phyloP scores from a whole-genome alignment of 2,888 invertebrate genomes.

The Camponotus fellah region DNA sequence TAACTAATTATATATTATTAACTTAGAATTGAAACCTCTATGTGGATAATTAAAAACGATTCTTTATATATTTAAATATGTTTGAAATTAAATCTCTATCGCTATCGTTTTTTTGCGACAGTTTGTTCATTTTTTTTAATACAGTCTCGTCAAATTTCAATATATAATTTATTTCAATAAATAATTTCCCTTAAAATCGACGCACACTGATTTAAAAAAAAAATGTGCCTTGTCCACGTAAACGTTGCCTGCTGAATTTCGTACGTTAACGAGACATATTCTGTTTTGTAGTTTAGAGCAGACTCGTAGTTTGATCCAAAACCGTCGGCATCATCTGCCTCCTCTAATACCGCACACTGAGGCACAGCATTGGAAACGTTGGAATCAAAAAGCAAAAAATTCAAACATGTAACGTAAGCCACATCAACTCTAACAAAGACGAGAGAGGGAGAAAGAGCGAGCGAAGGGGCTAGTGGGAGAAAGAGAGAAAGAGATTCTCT shows the following conservation, averaged over 20 bases:
- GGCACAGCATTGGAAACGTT: constrained; percentile 64
- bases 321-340: constrained; percentile 77
- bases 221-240: constrained; percentile 64
- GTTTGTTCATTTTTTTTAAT: background rate
- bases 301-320: constrained; percentile 78
- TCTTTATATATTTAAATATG: background rate
- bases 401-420: constrained; percentile 54
- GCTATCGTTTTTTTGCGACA: background rate
- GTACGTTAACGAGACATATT: constrained; percentile 66
- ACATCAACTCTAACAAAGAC: constrained; percentile 36
- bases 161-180: constrained; percentile 23
- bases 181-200: constrained; percentile 60
- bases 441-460: constrained; percentile 53
- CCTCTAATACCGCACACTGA: constrained; percentile 69
- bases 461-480: constrained; percentile 25
- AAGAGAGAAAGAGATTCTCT: constrained; percentile 48
- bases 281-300: constrained; percentile 79
- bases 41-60: background rate
- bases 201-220: constrained; percentile 22
- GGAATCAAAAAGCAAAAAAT: constrained; percentile 62
- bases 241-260: background rate
- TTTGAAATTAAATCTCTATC: constrained; percentile 13
- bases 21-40: background rate
- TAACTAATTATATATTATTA: background rate
- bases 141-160: constrained; percentile 17